Base-by-base conservation (phyloP, 2,888 invertebrate genomes). In the Koerneria pararmatus region DNA sequence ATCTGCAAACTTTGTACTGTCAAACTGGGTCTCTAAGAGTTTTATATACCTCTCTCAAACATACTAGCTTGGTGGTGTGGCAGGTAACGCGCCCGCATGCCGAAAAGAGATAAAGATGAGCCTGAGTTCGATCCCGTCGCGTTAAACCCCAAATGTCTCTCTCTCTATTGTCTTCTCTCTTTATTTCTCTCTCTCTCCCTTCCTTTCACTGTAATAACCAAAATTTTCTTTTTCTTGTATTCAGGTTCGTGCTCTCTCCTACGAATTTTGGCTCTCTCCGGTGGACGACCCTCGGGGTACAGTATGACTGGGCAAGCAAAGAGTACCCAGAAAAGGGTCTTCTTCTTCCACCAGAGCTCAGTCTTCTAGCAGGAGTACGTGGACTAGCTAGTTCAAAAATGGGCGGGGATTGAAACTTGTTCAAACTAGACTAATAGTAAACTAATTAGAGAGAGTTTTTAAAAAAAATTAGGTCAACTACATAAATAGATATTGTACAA, bases 251-350 rank as follows among this genome's bases (percentile, higher is more conserved):
- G 53, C n/a, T 88, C 88, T 78, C 83, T 98, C 76, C 87, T n/a
- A n/a, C n/a, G n/a, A n/a, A n/a, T n/a, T n/a, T n/a, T n/a, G 51
- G 53, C n/a, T 88, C 88, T 78, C 83, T 98, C 76, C 87, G 97
- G 77, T 98, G 98, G 98, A 89, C 91, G 1, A 98, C 97, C 0
- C 85, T 97, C 41, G 98, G 98, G 19, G 95, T 95, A 84, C 97
- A 98, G 85, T 95, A 98, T 85, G 90, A 98, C 84, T 98, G 98
- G 97, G 90, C 93, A 80, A 91, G 92, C 64, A 98, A 97, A 88
- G 89, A 90, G 86, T 86, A 85, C 74, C 76, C 74, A 5, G 63
- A 71, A 2, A 34, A 68, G 6, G 71, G 77, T 32, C 69, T 74
- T 15, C 64, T 65, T 1, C 67, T 84, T 46, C 84, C 84, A 0